A percentile compares a stretch with the other conserved stretches of the same genome.
Evolutionary conservation across 2,888 invertebrate species (phyloP).

Genomic region (Notocelia uddmanniana): DNA sequence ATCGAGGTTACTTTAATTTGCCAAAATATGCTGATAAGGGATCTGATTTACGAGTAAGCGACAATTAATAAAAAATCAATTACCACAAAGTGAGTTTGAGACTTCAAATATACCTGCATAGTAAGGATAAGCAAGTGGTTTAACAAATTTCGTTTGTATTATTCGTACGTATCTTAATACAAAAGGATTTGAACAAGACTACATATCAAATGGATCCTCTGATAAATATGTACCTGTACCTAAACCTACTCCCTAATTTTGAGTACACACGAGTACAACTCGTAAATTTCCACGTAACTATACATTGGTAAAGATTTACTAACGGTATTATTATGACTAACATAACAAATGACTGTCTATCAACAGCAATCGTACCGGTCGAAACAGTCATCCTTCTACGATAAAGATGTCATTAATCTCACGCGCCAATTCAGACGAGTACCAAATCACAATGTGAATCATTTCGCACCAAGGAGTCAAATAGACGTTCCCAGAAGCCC

Average conservation of each 20-base stretch:
- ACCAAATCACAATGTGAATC: conserved; percentile 31
- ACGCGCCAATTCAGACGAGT: conserved; percentile 2
- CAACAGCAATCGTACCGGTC: conserved; percentile 18
- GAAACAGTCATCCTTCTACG: conserved; percentile 14
- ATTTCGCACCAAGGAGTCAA: conserved; percentile 24
- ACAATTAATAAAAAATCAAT: neutral
- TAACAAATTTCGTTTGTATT: no score
- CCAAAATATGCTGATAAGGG: neutral
- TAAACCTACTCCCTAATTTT: no score
- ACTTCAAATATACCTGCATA: neutral
- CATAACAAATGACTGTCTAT: conserved; percentile 18
- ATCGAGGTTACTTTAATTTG: conserved; percentile 8
- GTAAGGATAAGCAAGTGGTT: no score
- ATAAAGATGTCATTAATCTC: conserved; percentile 32
- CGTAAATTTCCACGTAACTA: no score
- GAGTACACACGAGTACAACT: no score
- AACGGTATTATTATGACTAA: conserved; percentile 7
- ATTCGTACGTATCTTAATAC: no score
- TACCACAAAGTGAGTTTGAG: neutral
- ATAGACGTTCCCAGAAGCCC: conserved; percentile 28
- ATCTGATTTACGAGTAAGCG: neutral
- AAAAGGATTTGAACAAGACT: no score
- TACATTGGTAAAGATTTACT: neutral
- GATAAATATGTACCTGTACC: no score
- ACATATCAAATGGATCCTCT: no score